phyloP scores from a whole-genome alignment of 1,140 invertebrate genomes.

The Ceratosolen solmsi region DNA sequence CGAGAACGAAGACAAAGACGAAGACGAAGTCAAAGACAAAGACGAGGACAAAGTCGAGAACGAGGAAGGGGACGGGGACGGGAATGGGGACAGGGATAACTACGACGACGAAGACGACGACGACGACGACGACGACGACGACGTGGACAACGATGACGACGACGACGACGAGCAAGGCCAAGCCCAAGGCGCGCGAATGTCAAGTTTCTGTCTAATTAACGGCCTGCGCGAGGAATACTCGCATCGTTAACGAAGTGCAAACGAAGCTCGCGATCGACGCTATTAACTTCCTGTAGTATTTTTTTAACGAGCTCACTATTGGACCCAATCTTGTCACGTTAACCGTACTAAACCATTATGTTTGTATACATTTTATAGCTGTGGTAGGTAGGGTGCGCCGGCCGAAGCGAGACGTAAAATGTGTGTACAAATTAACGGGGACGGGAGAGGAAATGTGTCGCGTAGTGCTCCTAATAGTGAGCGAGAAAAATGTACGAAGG shows the following conservation, averaged over 20 bases:
- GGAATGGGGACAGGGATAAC: no score
- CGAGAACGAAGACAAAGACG: slow-evolving; percentile 40
- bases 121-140: no score
- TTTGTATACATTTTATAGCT: slow-evolving; percentile 13
- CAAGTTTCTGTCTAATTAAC: slow-evolving; percentile 53
- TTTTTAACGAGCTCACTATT: not conserved
- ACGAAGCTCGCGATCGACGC: not conserved
- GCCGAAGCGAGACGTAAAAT: not conserved
- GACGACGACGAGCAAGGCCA: slow-evolving; percentile 30
- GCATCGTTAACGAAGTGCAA: not conserved
- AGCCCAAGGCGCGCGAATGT: slow-evolving; percentile 46
- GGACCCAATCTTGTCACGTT: not conserved
- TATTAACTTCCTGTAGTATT: slow-evolving; percentile 16
- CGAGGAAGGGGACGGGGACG: no score
- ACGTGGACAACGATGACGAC: not conserved
- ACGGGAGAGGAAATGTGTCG: no score
- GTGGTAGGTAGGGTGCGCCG: no score
- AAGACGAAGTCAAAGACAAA: not conserved
- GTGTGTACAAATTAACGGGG: no score
- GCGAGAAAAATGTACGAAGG: not conserved
- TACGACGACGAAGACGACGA: not conserved
- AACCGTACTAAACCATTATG: not conserved
- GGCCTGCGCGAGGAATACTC: not conserved
- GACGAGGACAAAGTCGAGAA: not conserved
- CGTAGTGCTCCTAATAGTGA: not conserved